Evolutionary conservation across 2,888 invertebrate genomes (phyloP), one percentile per base, ranked within the genome.

Genomic region (Adelognathus sp.): DNA sequence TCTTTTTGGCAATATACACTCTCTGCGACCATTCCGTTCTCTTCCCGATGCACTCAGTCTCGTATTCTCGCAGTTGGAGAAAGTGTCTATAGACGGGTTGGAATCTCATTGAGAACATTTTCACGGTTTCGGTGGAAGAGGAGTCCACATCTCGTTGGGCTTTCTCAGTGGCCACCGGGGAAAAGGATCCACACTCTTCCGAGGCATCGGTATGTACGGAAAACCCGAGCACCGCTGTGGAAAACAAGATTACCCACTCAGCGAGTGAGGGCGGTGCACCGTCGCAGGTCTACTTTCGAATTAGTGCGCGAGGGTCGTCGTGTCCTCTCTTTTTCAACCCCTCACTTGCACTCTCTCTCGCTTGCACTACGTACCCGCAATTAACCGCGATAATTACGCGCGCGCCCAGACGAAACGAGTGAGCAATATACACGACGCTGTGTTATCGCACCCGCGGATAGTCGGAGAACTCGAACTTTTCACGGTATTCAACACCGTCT

Each of bases 161-260:
- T 14, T 31, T 44, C 16, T 52, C 24, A 1, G 14, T 27, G 36
- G 67, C 54, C 54, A 67, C 41, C 41, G 36, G 67, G 67, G 67
- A 67, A 64, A 36, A 50, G 24, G 46, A 50, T 18, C 11, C 1
- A n/a, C 52, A 27, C 31, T 36, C n/a, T 27, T 50, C 21, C 46
- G 46, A 66, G 14, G 24, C 36, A 16, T 36, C 16, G 16, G 39
- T 24, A 54, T 29, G 39, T 24, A 33, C 41, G 54, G 54, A 36
- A 63, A 71, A 56, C 58, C 52, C 66, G 41, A 70, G 63, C 60
- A 75, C 71, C 79, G 72, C n/a, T n/a, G 46, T 24, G 21, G 24
- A 79, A 82, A 83, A 81, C 83, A 83, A 81, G 83, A 85, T 86
- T 86, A 84, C 76, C 83, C 81, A 86, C 83, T 84, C 81, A 80